Evolutionary conservation across 2,797 vertebrate genomes (phyloP).

Genomic region (Carduelis carduelis): DNA sequence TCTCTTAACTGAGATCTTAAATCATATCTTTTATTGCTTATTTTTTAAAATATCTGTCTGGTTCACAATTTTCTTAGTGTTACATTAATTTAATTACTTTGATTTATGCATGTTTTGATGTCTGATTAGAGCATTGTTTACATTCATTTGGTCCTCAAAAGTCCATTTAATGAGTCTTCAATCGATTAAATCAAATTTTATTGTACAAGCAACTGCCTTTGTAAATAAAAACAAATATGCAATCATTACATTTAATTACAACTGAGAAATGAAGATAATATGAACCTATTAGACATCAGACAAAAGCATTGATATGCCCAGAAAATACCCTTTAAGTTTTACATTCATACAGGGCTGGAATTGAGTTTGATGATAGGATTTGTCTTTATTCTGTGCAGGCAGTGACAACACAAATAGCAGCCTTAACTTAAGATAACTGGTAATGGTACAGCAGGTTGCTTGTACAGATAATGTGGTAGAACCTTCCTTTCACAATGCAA

Average conservation of each 20-base stretch:
- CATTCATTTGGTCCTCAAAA: slow-evolving; percentile 26
- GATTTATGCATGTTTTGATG: slow-evolving; percentile 54
- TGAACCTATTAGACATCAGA: slow-evolving; percentile 1
- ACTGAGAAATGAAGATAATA: slow-evolving; percentile 41
- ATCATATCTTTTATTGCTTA: not conserved
- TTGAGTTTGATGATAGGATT: not conserved
- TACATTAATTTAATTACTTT: slow-evolving; percentile 43
- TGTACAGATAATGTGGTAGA: not conserved
- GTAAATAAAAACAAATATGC: slow-evolving; percentile 55
- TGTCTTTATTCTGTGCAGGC: not conserved
- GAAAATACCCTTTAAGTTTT: not conserved
- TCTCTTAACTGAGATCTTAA: not conserved
- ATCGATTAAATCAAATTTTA: slow-evolving; percentile 59
- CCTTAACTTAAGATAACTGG: not conserved
- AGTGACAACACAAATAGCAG: not conserved
- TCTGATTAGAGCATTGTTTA: slow-evolving; percentile 44
- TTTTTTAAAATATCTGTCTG: not conserved
- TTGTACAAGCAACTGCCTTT: slow-evolving; percentile 36
- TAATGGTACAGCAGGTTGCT: not conserved
- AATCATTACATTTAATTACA: slow-evolving; percentile 56
- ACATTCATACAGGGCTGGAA: not conserved
- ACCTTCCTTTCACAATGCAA: not conserved
- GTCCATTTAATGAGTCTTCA: slow-evolving; percentile 48
- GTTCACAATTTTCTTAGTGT: slow-evolving; percentile 6
- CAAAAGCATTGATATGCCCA: not conserved